A percentile compares a stretch with the other conserved stretches of the same genome.
These are phyloP conservation scores for Serranus cabrilla DNA, from an alignment of 2,797 vertebrate species.

Conservation along the genomic window DNA sequence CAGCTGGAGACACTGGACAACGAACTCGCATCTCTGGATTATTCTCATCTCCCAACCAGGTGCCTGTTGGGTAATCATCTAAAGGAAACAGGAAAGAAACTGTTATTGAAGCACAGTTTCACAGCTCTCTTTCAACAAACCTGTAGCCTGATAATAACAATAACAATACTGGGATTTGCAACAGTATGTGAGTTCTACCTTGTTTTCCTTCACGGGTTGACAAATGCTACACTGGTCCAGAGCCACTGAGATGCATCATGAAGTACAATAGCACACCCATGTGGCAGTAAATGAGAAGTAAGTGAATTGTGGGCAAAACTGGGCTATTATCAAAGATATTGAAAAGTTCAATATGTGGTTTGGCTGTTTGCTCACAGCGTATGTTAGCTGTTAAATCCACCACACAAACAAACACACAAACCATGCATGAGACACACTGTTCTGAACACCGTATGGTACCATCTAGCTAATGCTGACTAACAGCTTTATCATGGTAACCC, in stretches of 20 bases:
- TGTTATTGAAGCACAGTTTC: slow-evolving; percentile 13
- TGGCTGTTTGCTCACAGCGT: slow-evolving; percentile 37
- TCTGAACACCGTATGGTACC: slow-evolving; percentile 58
- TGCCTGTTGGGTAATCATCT: slow-evolving; percentile 97
- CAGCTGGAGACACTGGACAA: slow-evolving; percentile 92
- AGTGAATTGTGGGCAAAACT: not conserved
- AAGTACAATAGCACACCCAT: slow-evolving; percentile 71
- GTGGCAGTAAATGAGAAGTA: slow-evolving; percentile 63
- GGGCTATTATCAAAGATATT: slow-evolving; percentile 20
- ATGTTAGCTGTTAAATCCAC: slow-evolving; percentile 43
- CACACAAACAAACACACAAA: slow-evolving; percentile 55
- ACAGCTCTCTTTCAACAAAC: slow-evolving; percentile 21
- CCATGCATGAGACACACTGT: slow-evolving; percentile 29
- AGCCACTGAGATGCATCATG: not conserved
- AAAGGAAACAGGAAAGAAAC: slow-evolving; percentile 16
- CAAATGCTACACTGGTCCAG: not conserved
- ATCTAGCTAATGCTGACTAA: slow-evolving; percentile 58
- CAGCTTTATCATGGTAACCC: slow-evolving; percentile 56
- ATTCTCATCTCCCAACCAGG: slow-evolving; percentile 97
- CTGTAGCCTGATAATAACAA: not conserved
- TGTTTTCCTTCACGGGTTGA: slow-evolving; percentile 5
- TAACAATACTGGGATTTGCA: not conserved
- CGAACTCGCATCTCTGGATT: slow-evolving; percentile 97
- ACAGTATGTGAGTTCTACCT: not conserved
- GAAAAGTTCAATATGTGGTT: slow-evolving; percentile 37